Base-by-base conservation (phyloP, 2,113 vertebrate genomes). In the Trachemys scripta region DNA sequence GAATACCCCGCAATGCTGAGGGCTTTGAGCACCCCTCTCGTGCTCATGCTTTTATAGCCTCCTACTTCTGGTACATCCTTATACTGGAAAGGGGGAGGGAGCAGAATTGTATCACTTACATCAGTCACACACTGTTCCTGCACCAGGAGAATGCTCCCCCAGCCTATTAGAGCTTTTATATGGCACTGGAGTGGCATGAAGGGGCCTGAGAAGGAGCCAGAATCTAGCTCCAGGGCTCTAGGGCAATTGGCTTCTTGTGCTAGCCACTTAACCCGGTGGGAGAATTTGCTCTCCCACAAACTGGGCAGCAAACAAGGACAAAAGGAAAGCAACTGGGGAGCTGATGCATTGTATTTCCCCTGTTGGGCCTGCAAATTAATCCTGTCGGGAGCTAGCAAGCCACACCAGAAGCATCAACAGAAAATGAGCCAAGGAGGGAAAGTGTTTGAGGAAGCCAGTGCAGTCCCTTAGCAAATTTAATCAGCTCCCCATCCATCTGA, bases 311-410 rank as follows among this genome's bases (percentile, higher is more conserved):
- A 97, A 85, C 89, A 97, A 91, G 56, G 89, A 84, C 20, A 56
- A 84, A 94, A 93, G 79, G 80, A 90, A 92, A 91, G 45, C 85
- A 84, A 35, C 82, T 76, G 20, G 49, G 47, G 87, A 91, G 84
- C 76, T 84, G 95, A 96, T 94, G 92, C 84, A 38, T 97, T 97
- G 90, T 72, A 90, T 95, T 97, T 92, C 93, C 80, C 96, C 93
- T 11, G 56, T 95, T 93, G 85, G 78, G 83, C 57, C 91, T 96
- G 93, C 88, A 95, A 97, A 95, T 97, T 98, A 97, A 98, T 96
- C 96, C 95, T 94, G 93, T 93, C 82, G 93, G 95, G 80, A 96
- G 90, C 42, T 57, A 79, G 85, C 95, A 93, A 96, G 53, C 84
- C 96, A 93, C 91, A 92, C 84, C 69, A 95, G 94, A 83, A 0